phyloP scores from a whole-genome alignment of 2,888 invertebrate genomes.

The Drosophila limbata region DNA sequence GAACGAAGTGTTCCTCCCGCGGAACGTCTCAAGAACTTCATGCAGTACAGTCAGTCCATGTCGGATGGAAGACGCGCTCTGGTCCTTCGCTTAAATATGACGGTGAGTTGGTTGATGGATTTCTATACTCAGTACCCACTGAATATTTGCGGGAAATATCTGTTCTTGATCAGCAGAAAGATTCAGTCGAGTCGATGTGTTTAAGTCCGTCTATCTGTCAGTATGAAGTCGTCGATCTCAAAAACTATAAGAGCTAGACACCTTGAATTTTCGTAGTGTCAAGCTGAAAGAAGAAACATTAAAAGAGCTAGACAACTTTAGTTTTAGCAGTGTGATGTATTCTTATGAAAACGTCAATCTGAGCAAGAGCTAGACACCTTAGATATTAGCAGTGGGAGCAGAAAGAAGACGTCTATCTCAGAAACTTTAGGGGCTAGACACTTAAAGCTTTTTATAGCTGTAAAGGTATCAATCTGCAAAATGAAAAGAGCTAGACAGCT shows the following conservation, averaged over 20 bases:
- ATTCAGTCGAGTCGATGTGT: not conserved
- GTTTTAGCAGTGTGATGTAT: too few species aligned
- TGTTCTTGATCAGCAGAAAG: not conserved
- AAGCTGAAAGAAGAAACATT: not conserved
- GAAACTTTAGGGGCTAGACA: too few species aligned
- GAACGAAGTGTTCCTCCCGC: conserved; percentile 98
- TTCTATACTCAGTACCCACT: not conserved
- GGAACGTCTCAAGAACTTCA: conserved; percentile 93
- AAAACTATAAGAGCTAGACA: not conserved
- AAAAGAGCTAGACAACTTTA: too few species aligned
- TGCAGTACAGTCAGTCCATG: conserved; percentile 98
- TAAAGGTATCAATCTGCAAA: too few species aligned
- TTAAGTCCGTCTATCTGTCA: not conserved
- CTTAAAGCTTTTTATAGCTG: too few species aligned
- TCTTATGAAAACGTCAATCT: too few species aligned
- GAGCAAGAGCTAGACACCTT: too few species aligned
- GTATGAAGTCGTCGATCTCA: not conserved
- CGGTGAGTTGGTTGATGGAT: conserved; percentile 86
- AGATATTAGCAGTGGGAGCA: too few species aligned
- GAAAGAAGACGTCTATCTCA: too few species aligned
- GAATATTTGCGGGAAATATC: not conserved
- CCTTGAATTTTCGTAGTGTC: not conserved
- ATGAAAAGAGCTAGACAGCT: not conserved
- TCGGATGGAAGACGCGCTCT: conserved; percentile 94
- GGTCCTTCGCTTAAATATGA: conserved; percentile 94